These are phyloP conservation scores for Columba livia DNA, from an alignment of 2,113 vertebrate genomes.

Conservation along the genomic window DNA sequence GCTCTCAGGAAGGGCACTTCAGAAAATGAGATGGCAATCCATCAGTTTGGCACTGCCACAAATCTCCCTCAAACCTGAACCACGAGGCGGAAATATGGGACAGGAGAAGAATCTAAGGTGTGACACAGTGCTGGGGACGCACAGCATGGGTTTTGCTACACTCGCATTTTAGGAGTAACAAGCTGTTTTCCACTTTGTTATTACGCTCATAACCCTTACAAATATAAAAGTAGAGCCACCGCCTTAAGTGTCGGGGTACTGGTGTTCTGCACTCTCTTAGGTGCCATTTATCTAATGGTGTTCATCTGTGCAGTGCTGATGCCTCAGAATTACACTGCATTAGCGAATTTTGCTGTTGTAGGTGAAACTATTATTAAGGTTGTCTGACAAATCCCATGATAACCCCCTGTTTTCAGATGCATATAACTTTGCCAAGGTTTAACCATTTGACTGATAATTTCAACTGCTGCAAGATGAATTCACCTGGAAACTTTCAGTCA, in stretches of 20 bases:
- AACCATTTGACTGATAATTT: background rate
- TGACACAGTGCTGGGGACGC: background rate
- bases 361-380: constrained; percentile 48
- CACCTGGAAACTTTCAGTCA: background rate
- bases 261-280: background rate
- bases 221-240: background rate
- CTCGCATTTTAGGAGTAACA: background rate
- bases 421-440: background rate
- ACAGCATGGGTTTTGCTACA: background rate
- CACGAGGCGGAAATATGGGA: constrained; percentile 2
- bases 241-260: background rate
- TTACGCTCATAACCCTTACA: background rate
- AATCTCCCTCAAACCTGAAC: constrained; percentile 26
- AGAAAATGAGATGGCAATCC: constrained; percentile 45
- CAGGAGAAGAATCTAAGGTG: background rate
- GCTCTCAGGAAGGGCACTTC: constrained; percentile 20
- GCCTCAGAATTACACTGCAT: constrained; percentile 32
- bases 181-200: background rate
- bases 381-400: constrained; percentile 27
- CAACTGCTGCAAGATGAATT: constrained; percentile 10
- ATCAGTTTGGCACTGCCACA: constrained; percentile 55
- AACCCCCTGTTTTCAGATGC: background rate
- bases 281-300: constrained; percentile 32
- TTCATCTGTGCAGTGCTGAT: constrained; percentile 40
- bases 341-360: constrained; percentile 24